phyloP scores from a whole-genome alignment of 64 coral and sea anemone species.

The Catalaphyllia jardinei region DNA sequence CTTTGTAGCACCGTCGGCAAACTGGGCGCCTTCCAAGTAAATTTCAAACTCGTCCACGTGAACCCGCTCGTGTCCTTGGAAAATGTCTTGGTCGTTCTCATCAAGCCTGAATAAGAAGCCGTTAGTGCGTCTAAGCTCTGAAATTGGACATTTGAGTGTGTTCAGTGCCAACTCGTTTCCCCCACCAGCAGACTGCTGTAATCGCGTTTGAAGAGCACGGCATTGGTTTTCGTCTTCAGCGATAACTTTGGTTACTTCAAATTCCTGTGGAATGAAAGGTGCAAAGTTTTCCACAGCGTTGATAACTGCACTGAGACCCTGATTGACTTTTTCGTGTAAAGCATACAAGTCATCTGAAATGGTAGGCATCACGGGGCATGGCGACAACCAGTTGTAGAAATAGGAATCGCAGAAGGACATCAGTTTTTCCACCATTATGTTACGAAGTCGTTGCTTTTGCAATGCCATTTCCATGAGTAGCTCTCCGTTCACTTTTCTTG shows the following conservation, averaged over 20 bases:
- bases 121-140: constrained; percentile 43
- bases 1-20: not conserved
- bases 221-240: not conserved
- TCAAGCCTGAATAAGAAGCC: constrained; percentile 23
- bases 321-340: constrained; percentile 63
- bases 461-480: constrained; percentile 51
- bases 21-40: constrained; percentile 24
- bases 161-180: not conserved
- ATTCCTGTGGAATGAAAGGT: constrained; percentile 67
- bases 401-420: constrained; percentile 68
- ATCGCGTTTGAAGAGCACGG: not conserved
- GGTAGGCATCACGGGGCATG: constrained; percentile 55
- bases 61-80: constrained; percentile 56
- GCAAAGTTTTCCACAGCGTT: constrained; percentile 69
- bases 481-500: constrained; percentile 22
- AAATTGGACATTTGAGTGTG: constrained; percentile 45
- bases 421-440: constrained; percentile 58
- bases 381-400: constrained; percentile 63
- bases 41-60: constrained; percentile 54
- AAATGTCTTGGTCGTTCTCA: constrained; percentile 5
- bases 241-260: constrained; percentile 38
- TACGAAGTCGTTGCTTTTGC: constrained; percentile 66
- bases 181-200: not conserved
- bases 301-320: constrained; percentile 58
- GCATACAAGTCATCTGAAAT: constrained; percentile 60